Percentiles rank a stretch among this genome's conserved stretches.
Evolutionary conservation across 2,113 vertebrate genomes (phyloP).

Genomic region (Apodemus sylvaticus): DNA sequence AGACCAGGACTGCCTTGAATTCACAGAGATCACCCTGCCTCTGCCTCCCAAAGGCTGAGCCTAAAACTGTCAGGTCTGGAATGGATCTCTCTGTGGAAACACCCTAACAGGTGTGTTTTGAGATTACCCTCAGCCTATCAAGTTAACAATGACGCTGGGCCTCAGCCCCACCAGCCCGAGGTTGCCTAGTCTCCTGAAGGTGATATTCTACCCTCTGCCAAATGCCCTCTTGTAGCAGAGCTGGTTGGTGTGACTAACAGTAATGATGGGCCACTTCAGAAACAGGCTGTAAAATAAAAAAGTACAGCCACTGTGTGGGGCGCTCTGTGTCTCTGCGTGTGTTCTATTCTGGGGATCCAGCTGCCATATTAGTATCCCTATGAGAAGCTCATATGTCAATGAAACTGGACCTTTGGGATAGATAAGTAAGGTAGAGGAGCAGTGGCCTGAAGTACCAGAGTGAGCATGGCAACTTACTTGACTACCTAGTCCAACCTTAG

Average conservation of each 20-base stretch:
- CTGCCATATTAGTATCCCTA: background rate
- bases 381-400: background rate
- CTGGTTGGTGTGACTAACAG: background rate
- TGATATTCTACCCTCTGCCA: background rate
- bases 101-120: background rate
- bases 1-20: background rate
- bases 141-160: background rate
- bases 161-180: background rate
- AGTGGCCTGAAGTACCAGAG: background rate
- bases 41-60: background rate
- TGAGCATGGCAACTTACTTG: background rate
- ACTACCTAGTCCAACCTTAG: rapidly evolving
- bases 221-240: background rate
- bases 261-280: background rate
- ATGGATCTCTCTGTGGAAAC: background rate
- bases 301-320: background rate
- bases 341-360: background rate
- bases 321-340: too few species aligned
- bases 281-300: background rate
- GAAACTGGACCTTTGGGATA: background rate
- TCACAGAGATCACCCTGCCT: background rate
- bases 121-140: background rate
- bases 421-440: background rate
- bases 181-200: background rate
- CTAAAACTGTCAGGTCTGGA: background rate